Base-by-base conservation (phyloP, 2,888 invertebrate species). In the Malthinus seriepunctatus region DNA sequence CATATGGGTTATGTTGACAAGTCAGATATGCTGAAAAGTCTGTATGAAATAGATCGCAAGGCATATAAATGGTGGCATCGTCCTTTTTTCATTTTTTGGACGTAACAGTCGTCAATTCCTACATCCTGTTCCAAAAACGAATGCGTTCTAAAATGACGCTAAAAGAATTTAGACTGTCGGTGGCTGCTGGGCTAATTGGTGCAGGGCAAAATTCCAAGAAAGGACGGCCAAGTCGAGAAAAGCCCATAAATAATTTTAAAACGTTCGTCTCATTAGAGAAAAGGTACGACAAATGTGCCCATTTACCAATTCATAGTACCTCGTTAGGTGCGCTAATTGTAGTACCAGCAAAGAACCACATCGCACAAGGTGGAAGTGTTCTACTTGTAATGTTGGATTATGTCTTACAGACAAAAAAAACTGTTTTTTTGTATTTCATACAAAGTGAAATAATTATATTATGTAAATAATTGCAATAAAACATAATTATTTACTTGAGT, bases 381-480 rank as follows among this genome's bases (percentile, higher is more conserved):
- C 49, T 3, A 48, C 34, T 6, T 48, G 34, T 34, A 12, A 48
- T 7, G 34, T 48, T 7, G 48, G 48, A 15, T 9, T 48, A n/a
- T 48, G 48, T 31, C 34, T 48, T n/a, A 48, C 10, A 8, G 48
- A 48, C n/a, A 48, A 48, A 33, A 34, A 10, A 14, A 48, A 48
- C 34, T 48, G 48, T 33, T 48, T 48, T 34, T 11, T 8, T 33
- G 12, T 9, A 11, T 48, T 33, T 11, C 48, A 48, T 34, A 23
- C 32, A 63, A 70, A n/a, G n/a, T n/a, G n/a, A n/a, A n/a, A n/a
- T n/a, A n/a, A n/a, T n/a, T n/a, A n/a, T n/a, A n/a, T n/a, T n/a
- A n/a, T n/a, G n/a, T n/a, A n/a, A n/a, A n/a, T n/a, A n/a, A n/a
- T n/a, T n/a, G n/a, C n/a, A n/a, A n/a, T n/a, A n/a, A n/a, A n/a